phyloP scores from a whole-genome alignment of 2,797 vertebrate genomes.

The Nyctibius grandis region DNA sequence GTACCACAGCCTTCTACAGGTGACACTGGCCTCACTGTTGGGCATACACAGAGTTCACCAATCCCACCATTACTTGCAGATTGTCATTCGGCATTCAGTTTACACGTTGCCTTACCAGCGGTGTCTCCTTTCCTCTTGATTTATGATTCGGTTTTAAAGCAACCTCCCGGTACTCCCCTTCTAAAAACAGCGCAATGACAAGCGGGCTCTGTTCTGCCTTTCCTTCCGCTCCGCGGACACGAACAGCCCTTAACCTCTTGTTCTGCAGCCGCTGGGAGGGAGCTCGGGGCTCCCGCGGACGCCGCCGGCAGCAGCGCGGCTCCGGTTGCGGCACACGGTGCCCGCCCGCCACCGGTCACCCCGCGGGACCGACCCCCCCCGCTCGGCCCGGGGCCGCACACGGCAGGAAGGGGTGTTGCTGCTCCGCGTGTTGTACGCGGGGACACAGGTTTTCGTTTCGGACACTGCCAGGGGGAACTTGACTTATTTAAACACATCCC shows the following conservation, averaged over 20 bases:
- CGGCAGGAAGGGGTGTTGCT: neutral
- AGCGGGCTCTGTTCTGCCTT: accelerated
- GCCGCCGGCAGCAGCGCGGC: neutral
- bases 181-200: accelerated
- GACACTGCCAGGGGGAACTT: neutral
- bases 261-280: neutral
- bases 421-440: accelerated
- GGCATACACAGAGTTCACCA: neutral
- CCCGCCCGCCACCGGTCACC: neutral
- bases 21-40: neutral
- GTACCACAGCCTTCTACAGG: accelerated
- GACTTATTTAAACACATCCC: accelerated
- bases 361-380: accelerated
- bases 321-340: accelerated
- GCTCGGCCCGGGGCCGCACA: neutral
- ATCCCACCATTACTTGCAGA: too few relatives aligned
- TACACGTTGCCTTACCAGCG: accelerated
- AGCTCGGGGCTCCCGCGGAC: too few relatives aligned
- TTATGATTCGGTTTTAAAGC: accelerated
- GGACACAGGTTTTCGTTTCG: neutral
- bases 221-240: accelerated
- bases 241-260: accelerated
- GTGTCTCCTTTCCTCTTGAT: neutral
- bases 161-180: accelerated
- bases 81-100: accelerated